phyloP scores from a whole-genome alignment of 2,797 vertebrate genomes.

The Mergus octosetaceus region DNA sequence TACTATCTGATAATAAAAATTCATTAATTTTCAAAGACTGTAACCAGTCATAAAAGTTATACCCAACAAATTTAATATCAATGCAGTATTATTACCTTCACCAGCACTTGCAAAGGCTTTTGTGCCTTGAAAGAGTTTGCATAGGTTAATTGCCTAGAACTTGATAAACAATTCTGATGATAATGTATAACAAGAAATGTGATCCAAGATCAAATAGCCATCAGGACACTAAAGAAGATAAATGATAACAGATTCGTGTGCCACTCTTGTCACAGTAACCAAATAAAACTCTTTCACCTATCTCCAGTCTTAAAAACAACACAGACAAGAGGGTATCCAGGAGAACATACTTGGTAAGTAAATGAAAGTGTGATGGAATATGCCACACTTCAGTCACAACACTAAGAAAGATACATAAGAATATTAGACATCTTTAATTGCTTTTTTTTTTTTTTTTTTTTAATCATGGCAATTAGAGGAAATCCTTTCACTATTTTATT shows the following conservation, averaged over 20 bases:
- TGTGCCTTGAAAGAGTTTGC: neutral
- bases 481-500: neutral
- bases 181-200: neutral
- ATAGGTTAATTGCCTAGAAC: conserved; percentile 16
- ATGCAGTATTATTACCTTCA: neutral
- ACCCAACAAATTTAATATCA: neutral
- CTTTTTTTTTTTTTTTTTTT: neutral
- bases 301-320: neutral
- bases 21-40: neutral
- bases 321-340: neutral
- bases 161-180: conserved; percentile 6
- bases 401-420: neutral
- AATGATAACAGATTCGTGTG: neutral
- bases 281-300: neutral
- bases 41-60: neutral
- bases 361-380: neutral
- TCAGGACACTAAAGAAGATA: neutral
- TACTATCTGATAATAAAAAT: neutral
- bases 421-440: neutral
- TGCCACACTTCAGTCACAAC: neutral
- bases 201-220: neutral
- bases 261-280: neutral
- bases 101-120: neutral
- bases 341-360: neutral
- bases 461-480: neutral